These are phyloP conservation scores for Muscina levida DNA, from an alignment of 2,888 invertebrate species.

Conservation along the genomic window DNA sequence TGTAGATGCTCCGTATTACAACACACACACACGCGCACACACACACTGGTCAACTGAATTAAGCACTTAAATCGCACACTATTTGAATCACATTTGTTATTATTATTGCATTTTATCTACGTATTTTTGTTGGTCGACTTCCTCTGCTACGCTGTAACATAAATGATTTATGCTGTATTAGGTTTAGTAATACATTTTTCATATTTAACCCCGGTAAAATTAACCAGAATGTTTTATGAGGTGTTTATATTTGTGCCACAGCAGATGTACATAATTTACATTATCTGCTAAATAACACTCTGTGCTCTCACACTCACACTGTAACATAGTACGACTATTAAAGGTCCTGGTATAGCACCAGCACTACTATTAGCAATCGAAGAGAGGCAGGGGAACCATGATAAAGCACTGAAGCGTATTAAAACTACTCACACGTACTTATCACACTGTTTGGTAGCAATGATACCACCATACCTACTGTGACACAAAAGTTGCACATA, in stretches of 20 bases:
- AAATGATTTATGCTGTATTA: constrained; percentile 45
- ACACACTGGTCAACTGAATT: constrained; percentile 12
- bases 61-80: constrained; percentile 3
- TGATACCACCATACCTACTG: not conserved
- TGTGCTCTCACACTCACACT: too few relatives aligned
- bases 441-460: constrained; percentile 36
- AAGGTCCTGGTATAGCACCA: too few relatives aligned
- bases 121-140: not conserved
- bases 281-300: constrained; percentile 53
- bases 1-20: too few relatives aligned
- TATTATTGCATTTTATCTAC: constrained; percentile 5
- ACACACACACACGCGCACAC: too few relatives aligned
- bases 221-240: constrained; percentile 10
- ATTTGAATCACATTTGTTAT: not conserved
- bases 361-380: not conserved
- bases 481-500: not conserved
- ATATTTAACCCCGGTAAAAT: constrained; percentile 10
- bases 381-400: not conserved
- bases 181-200: constrained; percentile 38
- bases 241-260: not conserved
- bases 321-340: too few relatives aligned
- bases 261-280: constrained; percentile 44
- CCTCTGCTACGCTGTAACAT: not conserved
- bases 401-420: constrained; percentile 26
- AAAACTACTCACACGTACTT: constrained; percentile 54